phyloP scores from a whole-genome alignment of 2,113 vertebrate genomes.

The Mustela lutreola region DNA sequence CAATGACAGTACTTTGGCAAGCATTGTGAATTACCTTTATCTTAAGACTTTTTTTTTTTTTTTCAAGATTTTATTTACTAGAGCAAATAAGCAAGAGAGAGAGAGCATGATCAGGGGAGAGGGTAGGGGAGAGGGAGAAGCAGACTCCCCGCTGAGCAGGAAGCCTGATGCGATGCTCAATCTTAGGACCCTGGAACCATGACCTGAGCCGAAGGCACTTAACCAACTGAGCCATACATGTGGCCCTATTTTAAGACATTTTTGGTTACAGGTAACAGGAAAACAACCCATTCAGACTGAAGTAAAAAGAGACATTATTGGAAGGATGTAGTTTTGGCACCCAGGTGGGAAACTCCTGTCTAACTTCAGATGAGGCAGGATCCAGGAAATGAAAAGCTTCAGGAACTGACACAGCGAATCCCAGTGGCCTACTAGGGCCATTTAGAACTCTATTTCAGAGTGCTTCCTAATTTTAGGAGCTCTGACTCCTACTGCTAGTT shows the following conservation, averaged over 20 bases:
- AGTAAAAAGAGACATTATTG: slow-evolving; percentile 3
- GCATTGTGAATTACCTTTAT: background rate
- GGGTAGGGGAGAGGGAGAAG: background rate
- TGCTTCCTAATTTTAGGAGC: background rate
- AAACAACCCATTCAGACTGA: background rate
- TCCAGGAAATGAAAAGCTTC: background rate
- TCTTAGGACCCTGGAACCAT: background rate
- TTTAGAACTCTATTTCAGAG: background rate
- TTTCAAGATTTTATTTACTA: background rate
- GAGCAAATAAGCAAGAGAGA: background rate
- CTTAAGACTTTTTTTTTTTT: background rate
- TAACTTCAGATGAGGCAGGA: background rate
- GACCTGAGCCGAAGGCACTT: background rate
- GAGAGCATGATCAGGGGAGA: too few species aligned
- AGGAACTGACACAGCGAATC: background rate
- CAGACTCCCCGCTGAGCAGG: background rate
- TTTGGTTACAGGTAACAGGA: background rate
- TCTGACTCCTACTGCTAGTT: background rate
- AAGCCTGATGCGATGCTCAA: background rate
- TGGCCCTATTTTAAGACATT: background rate
- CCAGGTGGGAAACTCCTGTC: background rate
- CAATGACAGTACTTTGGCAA: background rate
- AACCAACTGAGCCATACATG: background rate
- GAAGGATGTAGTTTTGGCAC: background rate
- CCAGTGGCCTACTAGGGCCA: background rate